Conservation (phyloP, 2,113 vertebrate species). For the Circaetus gallicus region DNA sequence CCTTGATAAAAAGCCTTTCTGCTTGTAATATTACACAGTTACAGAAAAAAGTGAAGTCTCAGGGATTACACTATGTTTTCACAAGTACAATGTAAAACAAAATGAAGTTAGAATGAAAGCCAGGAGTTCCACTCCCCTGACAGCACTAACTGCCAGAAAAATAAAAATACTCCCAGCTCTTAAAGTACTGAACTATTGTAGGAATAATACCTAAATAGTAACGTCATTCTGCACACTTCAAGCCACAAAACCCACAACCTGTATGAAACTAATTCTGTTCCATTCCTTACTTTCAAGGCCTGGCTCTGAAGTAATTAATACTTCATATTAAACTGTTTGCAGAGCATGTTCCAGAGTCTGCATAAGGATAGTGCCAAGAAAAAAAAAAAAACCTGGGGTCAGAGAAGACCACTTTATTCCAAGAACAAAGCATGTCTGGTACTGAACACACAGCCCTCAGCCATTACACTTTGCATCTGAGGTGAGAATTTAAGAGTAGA, state of each 20-base stretch:
- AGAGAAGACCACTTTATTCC: neutral
- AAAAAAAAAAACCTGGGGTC: neutral
- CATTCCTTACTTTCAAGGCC: neutral
- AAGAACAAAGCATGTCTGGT: neutral
- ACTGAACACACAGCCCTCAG: neutral
- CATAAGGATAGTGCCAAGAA: neutral
- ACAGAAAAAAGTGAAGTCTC: neutral
- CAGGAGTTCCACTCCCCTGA: neutral
- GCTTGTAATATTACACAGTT: neutral
- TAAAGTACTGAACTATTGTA: neutral
- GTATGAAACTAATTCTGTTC: neutral
- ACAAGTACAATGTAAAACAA: neutral
- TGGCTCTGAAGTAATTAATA: neutral
- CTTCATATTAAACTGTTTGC: neutral
- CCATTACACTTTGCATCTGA: neutral
- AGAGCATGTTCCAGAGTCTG: neutral
- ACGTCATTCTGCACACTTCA: neutral
- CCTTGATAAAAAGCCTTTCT: neutral
- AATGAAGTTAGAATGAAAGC: neutral
- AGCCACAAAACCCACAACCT: neutral
- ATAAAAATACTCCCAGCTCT: neutral
- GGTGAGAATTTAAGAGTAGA: neutral
- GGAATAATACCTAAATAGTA: neutral
- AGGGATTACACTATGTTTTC: neutral
- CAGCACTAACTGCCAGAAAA: neutral